Percentiles rank a stretch among this genome's conserved stretches.
Conservation (phyloP, 1,140 invertebrate genomes). For the Hyphantria cunea region DNA sequence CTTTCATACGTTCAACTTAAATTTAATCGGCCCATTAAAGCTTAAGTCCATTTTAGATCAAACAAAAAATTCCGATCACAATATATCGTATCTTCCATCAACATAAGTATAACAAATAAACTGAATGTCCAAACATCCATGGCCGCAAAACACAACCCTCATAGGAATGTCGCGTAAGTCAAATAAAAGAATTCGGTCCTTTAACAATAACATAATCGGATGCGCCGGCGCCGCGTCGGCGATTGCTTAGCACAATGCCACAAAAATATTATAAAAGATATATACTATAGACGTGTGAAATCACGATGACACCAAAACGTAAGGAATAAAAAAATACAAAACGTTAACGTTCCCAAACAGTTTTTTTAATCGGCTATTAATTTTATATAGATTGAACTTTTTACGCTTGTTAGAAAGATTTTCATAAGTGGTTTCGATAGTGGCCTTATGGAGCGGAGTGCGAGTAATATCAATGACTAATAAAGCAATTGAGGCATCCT, state of each 20-base stretch:
- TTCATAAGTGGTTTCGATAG: slow-evolving; percentile 26
- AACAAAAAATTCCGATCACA: slow-evolving; percentile 7
- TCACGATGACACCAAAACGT: slow-evolving; percentile 45
- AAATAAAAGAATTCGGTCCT: slow-evolving; percentile 67
- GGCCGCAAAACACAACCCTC: slow-evolving; percentile 50
- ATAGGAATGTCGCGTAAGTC: slow-evolving; percentile 58
- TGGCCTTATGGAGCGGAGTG: slow-evolving; percentile 14
- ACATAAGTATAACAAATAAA: slow-evolving; percentile 27
- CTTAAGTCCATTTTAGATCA: slow-evolving; percentile 10
- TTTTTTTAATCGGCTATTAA: slow-evolving; percentile 24
- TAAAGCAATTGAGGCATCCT: slow-evolving; percentile 26
- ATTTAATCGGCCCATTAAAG: no score
- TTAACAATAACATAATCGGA: slow-evolving; percentile 72
- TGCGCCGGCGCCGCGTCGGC: slow-evolving; percentile 61
- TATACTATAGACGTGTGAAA: slow-evolving; percentile 63
- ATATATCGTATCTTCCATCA: slow-evolving; percentile 26
- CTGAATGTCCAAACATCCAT: slow-evolving; percentile 12
- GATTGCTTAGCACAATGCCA: slow-evolving; percentile 51
- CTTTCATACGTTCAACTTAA: no score
- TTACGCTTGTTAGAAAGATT: slow-evolving; percentile 32
- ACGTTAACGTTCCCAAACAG: slow-evolving; percentile 8
- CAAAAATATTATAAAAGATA: slow-evolving; percentile 51
- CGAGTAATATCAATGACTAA: slow-evolving; percentile 8
- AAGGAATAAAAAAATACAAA: slow-evolving; percentile 40
- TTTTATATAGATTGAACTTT: slow-evolving; percentile 31